Conservation (phyloP, 2,797 vertebrate genomes). For the Pangasius krempfi region DNA sequence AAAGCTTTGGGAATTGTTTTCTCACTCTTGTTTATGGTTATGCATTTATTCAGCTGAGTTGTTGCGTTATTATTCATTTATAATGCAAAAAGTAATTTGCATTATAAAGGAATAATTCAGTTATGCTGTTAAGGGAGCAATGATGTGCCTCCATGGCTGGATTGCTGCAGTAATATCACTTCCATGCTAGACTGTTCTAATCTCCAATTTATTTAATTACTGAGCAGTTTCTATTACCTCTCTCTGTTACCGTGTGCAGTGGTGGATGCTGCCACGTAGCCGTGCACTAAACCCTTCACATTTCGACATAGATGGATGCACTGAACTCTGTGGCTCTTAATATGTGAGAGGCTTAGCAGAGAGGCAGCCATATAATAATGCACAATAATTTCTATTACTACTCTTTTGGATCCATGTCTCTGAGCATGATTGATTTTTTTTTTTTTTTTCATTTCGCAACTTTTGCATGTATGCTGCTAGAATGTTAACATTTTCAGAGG, state of each 20-base stretch:
- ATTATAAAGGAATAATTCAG: slow-evolving; percentile 59
- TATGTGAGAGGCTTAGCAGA: slow-evolving; percentile 12
- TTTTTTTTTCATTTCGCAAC: not conserved
- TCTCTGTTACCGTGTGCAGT: slow-evolving; percentile 34
- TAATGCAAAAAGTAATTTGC: slow-evolving; percentile 47
- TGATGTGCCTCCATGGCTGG: slow-evolving; percentile 44
- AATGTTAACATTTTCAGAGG: slow-evolving; percentile 42
- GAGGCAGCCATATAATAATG: slow-evolving; percentile 4
- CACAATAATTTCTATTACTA: not conserved
- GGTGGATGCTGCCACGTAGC: slow-evolving; percentile 24
- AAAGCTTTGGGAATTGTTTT: slow-evolving; percentile 36
- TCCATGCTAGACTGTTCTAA: slow-evolving; percentile 40
- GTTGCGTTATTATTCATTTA: slow-evolving; percentile 15
- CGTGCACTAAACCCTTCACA: slow-evolving; percentile 49
- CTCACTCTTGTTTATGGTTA: slow-evolving; percentile 48
- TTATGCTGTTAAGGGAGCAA: slow-evolving; percentile 48
- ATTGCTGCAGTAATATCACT: slow-evolving; percentile 49
- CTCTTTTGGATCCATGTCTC: not conserved
- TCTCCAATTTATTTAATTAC: slow-evolving; percentile 55
- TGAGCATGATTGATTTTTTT: not conserved
- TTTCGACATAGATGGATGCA: slow-evolving; percentile 28
- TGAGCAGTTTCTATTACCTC: slow-evolving; percentile 49
- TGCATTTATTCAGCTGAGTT: slow-evolving; percentile 43
- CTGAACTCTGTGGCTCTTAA: slow-evolving; percentile 9
- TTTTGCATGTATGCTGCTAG: slow-evolving; percentile 1